These are phyloP conservation scores for Plemyria rubiginata DNA, from an alignment of 2,888 invertebrate species.

Conservation along the genomic window DNA sequence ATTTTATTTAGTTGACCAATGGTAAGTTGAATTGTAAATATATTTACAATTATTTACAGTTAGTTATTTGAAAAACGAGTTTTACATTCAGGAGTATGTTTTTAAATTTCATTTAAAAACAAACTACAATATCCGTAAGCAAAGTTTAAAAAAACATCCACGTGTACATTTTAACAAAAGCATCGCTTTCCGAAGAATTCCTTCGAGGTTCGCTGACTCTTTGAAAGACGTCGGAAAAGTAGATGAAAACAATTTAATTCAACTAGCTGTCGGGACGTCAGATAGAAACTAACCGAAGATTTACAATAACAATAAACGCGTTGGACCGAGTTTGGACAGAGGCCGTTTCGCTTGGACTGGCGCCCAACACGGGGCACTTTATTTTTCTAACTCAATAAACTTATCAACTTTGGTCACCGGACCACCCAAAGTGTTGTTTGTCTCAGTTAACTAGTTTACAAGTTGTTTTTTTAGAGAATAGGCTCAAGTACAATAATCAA, in stretches of 20 bases:
- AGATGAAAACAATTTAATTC: conserved; percentile 59
- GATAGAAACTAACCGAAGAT: conserved; percentile 48
- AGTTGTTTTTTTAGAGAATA: neutral
- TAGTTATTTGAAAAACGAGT: neutral
- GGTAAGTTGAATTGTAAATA: too few relatives aligned
- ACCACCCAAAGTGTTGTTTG: conserved; percentile 10
- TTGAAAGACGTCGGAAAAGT: conserved; percentile 55
- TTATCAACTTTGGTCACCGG: conserved; percentile 12
- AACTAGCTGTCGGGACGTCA: conserved; percentile 48
- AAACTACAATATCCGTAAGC: conserved; percentile 14
- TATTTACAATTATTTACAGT: too few relatives aligned
- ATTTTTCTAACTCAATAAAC: conserved; percentile 38
- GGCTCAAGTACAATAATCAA: neutral
- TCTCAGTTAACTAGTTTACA: neutral
- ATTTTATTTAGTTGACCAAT: neutral
- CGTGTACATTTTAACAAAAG: conserved; percentile 34
- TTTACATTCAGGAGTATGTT: neutral
- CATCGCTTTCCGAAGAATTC: conserved; percentile 44
- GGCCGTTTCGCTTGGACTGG: conserved; percentile 53
- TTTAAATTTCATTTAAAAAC: conserved; percentile 6
- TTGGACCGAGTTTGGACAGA: conserved; percentile 48
- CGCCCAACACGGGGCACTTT: conserved; percentile 58
- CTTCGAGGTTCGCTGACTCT: conserved; percentile 50
- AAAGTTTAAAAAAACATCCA: conserved; percentile 28
- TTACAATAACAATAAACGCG: conserved; percentile 61